Base-by-base conservation (phyloP, 2,797 vertebrate genomes). In the Gobionotothen gibberifrons region DNA sequence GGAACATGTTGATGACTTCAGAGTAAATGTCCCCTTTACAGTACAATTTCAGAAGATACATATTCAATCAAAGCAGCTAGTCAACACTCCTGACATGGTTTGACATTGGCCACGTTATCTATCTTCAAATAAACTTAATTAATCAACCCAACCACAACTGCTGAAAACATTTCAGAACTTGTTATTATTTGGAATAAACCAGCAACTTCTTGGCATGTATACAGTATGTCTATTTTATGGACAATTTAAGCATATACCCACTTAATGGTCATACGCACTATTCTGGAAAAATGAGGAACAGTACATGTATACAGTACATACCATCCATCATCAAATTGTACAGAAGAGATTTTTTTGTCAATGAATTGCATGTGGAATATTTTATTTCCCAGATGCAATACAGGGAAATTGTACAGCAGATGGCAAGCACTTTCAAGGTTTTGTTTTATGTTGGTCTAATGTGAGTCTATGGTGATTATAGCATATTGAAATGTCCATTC, bases 11-110 rank as follows among this genome's bases (percentile, higher is more conserved):
- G 11, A 66, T 40, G 22, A n/a, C 40, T 67, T 53, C 1, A 48
- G 19, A 52, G n/a, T 52, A 66, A 59, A 69, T 51, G n/a, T 70
- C 48, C 56, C 69, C 17, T 12, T 71, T 65, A 72, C 36, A 60
- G n/a, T 52, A 29, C 19, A 42, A 29, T 61, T 69, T 72, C 15
- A 57, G 40, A 70, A 21, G 44, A 55, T 9, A 51, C 17, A 22
- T 51, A 48, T 52, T 63, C 5, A 36, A 47, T 66, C n/a, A 65
- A 26, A 42, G 32, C 40, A 46, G 3, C 16, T 62, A 26, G 4
- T 52, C 29, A 19, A 21, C 10, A 43, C 26, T 19, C 9, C 8
- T 55, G 44, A 26, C 26, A 26, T 26, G 26, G 26, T 26, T 26
- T 26, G 26, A 26, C 26, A 26, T 26, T 26, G 3, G 32, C 16